Conservation (phyloP, 2,888 invertebrate genomes). For the Ennomos fuscantarius region DNA sequence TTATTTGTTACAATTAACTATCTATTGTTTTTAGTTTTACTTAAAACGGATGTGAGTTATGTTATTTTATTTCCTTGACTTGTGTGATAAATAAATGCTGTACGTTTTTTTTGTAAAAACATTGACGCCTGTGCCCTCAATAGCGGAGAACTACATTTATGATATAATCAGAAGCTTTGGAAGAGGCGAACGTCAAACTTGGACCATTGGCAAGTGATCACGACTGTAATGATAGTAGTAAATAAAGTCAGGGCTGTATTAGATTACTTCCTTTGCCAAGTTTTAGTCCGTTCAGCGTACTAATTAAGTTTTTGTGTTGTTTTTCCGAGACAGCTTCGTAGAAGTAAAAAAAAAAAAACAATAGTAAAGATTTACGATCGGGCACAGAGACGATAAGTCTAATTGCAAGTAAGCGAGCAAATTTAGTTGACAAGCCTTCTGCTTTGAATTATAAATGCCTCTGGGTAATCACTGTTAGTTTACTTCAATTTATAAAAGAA, state of each 20-base stretch:
- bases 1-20: too few species aligned
- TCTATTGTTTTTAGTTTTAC: too few species aligned
- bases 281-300: constrained; percentile 29
- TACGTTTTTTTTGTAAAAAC: too few species aligned
- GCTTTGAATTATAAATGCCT: constrained; percentile 24
- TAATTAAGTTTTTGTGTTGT: constrained; percentile 34
- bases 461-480: constrained; percentile 21
- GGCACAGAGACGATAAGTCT: constrained; percentile 67
- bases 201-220: constrained; percentile 19
- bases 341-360: constrained; percentile 53
- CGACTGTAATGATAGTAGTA: constrained; percentile 16
- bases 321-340: constrained; percentile 27
- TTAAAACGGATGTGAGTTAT: too few species aligned
- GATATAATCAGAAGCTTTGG: background rate
- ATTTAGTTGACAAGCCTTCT: constrained; percentile 36
- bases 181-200: constrained; percentile 7
- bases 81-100: too few species aligned
- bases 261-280: constrained; percentile 25
- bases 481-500: constrained; percentile 19
- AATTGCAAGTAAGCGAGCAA: constrained; percentile 65
- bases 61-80: too few species aligned
- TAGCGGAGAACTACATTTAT: background rate
- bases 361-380: constrained; percentile 59
- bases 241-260: constrained; percentile 19
- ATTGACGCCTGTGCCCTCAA: background rate